phyloP scores from a whole-genome alignment of 2,113 vertebrate species.

The Caranx ignobilis region DNA sequence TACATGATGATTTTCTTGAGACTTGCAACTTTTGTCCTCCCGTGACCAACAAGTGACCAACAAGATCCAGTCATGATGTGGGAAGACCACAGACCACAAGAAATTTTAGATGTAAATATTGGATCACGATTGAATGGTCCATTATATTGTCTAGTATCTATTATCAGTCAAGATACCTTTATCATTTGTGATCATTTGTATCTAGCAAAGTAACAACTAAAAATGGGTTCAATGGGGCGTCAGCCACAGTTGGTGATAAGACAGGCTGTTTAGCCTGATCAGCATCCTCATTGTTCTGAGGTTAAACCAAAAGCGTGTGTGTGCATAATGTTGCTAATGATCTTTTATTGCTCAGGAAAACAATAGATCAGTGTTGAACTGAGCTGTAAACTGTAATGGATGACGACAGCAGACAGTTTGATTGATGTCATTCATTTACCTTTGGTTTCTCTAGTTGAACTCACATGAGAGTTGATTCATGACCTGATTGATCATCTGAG shows the following conservation, averaged over 20 bases:
- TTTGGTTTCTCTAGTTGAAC: neutral
- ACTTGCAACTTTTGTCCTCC: neutral
- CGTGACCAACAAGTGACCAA: neutral
- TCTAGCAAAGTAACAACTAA: neutral
- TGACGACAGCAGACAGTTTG: neutral
- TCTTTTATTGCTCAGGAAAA: neutral
- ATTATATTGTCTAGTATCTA: neutral
- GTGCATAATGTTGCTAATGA: neutral
- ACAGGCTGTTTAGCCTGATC: neutral
- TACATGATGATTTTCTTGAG: neutral
- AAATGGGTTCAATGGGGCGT: neutral
- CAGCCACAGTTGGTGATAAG: neutral
- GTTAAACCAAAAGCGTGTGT: neutral
- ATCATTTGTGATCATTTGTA: neutral
- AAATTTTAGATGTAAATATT: neutral
- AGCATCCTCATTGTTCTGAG: conserved; percentile 1
- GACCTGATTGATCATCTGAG: neutral
- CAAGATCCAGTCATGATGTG: neutral
- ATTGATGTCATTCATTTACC: neutral
- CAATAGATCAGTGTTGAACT: neutral
- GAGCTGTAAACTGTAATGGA: neutral
- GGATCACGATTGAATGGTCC: neutral
- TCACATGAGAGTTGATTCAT: neutral
- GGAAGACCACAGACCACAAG: neutral
- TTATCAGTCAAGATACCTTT: too few relatives aligned